Evolutionary conservation across 92 coral and sea anemone species (phyloP), one percentile per base, ranked within the genome.

Genomic region (Parazoanthus darwini): DNA sequence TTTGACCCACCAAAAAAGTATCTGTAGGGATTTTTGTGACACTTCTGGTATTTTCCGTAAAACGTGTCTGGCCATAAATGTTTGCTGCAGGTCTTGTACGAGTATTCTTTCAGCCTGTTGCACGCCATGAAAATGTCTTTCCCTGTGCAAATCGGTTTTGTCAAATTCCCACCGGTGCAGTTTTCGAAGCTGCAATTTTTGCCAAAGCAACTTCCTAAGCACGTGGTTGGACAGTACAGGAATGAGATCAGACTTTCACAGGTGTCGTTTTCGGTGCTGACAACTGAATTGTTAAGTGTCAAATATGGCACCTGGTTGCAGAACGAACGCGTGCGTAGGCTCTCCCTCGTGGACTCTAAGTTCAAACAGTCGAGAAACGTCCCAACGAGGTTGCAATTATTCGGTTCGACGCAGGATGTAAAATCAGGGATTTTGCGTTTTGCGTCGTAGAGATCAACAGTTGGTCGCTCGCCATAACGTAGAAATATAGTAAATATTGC

Each of bases 371-470:
- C 73, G 73, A 82, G 86, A 68, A 94, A 94, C 18, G 88, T 80
- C 1, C 54, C 39, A 16, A 93, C 92, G 0, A 87, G 77, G 22
- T 88, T 94, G 86, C 97, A 94, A 85, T 91, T 94, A 2, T 92
- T 90, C 5, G 92, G 94, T 39, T 91, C 90, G 3, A 94, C 86
- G 36, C 97, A 94, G 0, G 97, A 94, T 5, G 94, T 38, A 36
- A 94, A 90, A 78, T 94, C 94, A 8, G 97, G 97, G 82, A 93
- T 59, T 22, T 80, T 74, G 22, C 91, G 90, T 22, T 63, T 68
- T 29, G 68, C 82, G 77, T 94, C 97, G 77, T 86, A 92, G 11
- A 77, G 35, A 23, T 89, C 86, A 56, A 78, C 82, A 43, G 92
- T 89, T 14, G 94, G 95, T 51, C 95, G 84, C 42, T 39, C 73